Conservation (phyloP, 1,140 invertebrate species). For the Hylyphantes graminicola region DNA sequence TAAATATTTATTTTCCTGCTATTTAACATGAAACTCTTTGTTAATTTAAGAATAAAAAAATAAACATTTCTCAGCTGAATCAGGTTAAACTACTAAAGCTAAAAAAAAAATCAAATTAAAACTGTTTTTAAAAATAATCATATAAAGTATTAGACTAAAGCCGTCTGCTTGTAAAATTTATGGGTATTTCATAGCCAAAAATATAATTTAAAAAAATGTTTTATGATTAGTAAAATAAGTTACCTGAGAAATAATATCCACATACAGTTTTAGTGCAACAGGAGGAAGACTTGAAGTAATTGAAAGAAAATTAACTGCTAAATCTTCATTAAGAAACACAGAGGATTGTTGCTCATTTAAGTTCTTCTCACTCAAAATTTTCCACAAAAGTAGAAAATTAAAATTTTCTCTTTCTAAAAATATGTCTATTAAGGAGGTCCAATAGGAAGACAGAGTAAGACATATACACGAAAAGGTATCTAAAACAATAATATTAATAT, state of each 20-base stretch:
- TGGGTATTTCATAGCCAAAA: too few relatives aligned
- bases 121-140: too few relatives aligned
- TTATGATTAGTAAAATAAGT: background rate
- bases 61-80: too few relatives aligned
- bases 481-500: background rate
- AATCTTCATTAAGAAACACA: slow-evolving; percentile 9
- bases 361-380: background rate
- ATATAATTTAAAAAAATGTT: too few relatives aligned
- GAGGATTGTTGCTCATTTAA: background rate
- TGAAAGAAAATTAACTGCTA: background rate
- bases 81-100: too few relatives aligned
- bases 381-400: slow-evolving; percentile 7
- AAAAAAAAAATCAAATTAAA: too few relatives aligned
- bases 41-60: too few relatives aligned
- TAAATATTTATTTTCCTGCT: too few relatives aligned
- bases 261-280: background rate
- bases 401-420: background rate
- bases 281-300: background rate
- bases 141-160: too few relatives aligned
- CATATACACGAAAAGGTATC: background rate
- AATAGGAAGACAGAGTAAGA: background rate
- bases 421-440: background rate
- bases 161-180: too few relatives aligned
- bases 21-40: too few relatives aligned
- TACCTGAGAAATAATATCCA: slow-evolving; percentile 28